Conservation (phyloP, 2,113 vertebrate species). For the Lonchura striata region DNA sequence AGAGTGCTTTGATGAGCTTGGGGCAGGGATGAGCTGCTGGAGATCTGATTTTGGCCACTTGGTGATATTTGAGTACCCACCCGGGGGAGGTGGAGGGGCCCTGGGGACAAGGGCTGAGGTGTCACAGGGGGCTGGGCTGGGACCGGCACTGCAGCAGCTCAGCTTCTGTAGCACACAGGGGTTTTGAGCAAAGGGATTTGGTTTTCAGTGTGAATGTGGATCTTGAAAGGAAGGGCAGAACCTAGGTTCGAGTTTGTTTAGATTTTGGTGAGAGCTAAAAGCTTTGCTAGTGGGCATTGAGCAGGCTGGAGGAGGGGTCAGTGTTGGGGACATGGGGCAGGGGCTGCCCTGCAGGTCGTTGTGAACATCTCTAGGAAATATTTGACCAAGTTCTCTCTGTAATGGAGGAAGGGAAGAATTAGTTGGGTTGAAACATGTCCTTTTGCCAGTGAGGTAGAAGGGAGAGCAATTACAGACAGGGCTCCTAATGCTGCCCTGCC, state of each 20-base stretch:
- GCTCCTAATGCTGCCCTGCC: neutral
- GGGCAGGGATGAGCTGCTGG: neutral
- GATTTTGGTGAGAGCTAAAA: neutral
- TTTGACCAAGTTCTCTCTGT: neutral
- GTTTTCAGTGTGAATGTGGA: neutral
- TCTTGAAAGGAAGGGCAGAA: neutral
- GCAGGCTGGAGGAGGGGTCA: neutral
- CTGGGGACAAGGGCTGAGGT: neutral
- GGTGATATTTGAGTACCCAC: neutral
- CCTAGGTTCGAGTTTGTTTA: neutral
- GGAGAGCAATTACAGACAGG: accelerated
- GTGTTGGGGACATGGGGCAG: accelerated
- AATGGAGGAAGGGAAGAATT: neutral
- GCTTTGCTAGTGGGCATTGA: accelerated
- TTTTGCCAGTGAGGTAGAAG: neutral
- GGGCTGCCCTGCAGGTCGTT: accelerated
- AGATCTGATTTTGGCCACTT: neutral
- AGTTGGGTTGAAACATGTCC: neutral
- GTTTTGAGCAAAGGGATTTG: neutral
- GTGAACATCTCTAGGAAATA: neutral
- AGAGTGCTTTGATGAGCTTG: neutral
- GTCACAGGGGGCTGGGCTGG: neutral
- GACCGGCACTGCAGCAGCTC: neutral
- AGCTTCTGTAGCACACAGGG: accelerated
- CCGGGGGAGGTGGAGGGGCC: accelerated